Evolutionary conservation across 2,113 vertebrate genomes (phyloP).

Genomic region (Galeopterus variegatus): DNA sequence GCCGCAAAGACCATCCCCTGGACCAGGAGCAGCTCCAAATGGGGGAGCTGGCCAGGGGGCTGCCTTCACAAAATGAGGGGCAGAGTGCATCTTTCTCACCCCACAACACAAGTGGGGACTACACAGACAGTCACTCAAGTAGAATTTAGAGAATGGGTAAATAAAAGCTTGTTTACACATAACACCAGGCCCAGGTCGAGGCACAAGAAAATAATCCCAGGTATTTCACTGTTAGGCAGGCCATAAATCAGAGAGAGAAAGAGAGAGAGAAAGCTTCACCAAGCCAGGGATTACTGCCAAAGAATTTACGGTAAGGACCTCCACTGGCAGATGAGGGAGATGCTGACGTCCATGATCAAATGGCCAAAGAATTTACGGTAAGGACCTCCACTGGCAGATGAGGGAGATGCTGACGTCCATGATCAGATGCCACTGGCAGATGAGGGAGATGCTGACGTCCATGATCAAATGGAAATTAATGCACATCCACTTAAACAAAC

Average conservation of each 20-base stretch:
- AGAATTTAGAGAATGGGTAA: accelerated
- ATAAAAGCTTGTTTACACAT: neutral
- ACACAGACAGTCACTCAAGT: neutral
- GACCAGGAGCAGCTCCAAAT: neutral
- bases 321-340: accelerated
- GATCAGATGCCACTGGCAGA: neutral
- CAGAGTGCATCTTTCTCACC: neutral
- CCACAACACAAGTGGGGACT: neutral
- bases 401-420: accelerated
- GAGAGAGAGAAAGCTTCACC: neutral
- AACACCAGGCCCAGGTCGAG: neutral
- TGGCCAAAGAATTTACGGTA: neutral
- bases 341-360: accelerated
- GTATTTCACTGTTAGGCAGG: neutral
- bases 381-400: accelerated
- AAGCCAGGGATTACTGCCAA: neutral
- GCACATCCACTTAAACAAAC: no score
- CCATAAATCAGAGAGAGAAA: no score
- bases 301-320: no score
- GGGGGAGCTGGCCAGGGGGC: neutral
- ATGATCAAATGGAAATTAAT: neutral
- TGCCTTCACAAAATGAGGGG: neutral
- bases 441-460: accelerated
- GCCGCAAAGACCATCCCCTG: neutral
- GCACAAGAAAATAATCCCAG: neutral